phyloP scores from a whole-genome alignment of 2,113 vertebrate genomes.

The Tricholaema leucomelas region DNA sequence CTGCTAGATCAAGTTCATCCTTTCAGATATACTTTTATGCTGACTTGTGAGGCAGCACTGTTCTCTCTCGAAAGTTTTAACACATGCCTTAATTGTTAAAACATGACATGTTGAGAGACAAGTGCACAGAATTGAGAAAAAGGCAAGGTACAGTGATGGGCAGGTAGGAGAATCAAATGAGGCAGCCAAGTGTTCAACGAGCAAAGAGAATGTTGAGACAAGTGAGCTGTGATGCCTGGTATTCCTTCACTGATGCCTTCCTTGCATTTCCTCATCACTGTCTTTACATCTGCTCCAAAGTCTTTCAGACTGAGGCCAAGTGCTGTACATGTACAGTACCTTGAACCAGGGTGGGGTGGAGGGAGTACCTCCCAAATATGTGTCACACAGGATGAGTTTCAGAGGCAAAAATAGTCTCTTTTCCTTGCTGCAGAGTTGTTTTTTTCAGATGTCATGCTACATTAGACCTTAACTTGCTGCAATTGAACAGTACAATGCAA shows the following conservation, averaged over 20 bases:
- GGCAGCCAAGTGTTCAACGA: neutral
- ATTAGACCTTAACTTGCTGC: neutral
- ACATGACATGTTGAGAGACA: neutral
- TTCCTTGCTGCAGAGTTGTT: neutral
- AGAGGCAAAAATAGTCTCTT: neutral
- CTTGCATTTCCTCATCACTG: neutral
- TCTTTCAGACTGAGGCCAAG: neutral
- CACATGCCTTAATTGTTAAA: neutral
- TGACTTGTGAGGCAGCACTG: neutral
- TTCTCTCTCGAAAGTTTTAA: neutral
- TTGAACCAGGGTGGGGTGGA: fast-evolving
- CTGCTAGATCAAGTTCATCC: neutral
- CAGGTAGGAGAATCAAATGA: conserved; percentile 1
- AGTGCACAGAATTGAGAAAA: neutral
- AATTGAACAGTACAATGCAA: neutral
- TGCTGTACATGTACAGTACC: neutral
- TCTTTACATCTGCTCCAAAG: neutral
- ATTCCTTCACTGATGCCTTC: neutral
- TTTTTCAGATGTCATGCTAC: neutral
- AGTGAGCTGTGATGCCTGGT: neutral
- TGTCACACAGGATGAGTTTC: neutral
- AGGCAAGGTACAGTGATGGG: neutral
- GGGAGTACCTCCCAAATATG: neutral
- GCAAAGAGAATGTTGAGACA: neutral
- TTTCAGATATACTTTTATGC: neutral